Evolutionary conservation across 2,113 vertebrate species (phyloP), one percentile per base, ranked within the genome.

Genomic region (Trichechus manatus): DNA sequence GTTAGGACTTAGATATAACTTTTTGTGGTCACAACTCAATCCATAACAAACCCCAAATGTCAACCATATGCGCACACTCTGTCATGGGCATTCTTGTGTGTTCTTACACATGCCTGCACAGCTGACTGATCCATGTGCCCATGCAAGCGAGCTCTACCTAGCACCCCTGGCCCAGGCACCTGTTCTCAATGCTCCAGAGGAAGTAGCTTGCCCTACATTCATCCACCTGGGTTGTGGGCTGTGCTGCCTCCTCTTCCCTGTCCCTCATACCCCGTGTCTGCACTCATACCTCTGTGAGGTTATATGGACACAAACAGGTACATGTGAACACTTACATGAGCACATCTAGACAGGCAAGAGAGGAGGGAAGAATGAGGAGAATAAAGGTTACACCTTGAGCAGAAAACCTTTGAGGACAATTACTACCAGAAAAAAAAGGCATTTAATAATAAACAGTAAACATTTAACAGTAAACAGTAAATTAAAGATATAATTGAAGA

Each of bases 91-190:
- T 39, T 36, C 23, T 17, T n/a, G 2, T 0, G 11, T 82, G 56
- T 1, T 8, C 53, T 86, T 23, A 29, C 0, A 3, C 6, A 3
- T 0, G 6, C 42, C 72, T 27, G 10, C 13, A 5, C 17, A 9
- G 33, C 63, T 42, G 50, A n/a, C 42, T 1, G 19, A 13, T 53
- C 13, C 22, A 11, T 0, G 5, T 44, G 25, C 17, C 3, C 17
- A 2, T 22, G 31, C 74, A 19, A 6, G 29, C 56, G 14, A 9
- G 74, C 89, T 61, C 56, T n/a, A 77, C 59, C 64, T 22, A n/a
- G 53, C 5, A 14, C 1, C 50, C 47, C 39, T 56, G 66, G 44
- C 72, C 8, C 39, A 64, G 68, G n/a, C 82, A 85, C 50, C 83
- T 96, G 87, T 79, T 31, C 87, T 61, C 15, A 5, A 4, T 80